Conservation (phyloP, 2,888 invertebrate genomes). For the Phyllotreta cruciferae region DNA sequence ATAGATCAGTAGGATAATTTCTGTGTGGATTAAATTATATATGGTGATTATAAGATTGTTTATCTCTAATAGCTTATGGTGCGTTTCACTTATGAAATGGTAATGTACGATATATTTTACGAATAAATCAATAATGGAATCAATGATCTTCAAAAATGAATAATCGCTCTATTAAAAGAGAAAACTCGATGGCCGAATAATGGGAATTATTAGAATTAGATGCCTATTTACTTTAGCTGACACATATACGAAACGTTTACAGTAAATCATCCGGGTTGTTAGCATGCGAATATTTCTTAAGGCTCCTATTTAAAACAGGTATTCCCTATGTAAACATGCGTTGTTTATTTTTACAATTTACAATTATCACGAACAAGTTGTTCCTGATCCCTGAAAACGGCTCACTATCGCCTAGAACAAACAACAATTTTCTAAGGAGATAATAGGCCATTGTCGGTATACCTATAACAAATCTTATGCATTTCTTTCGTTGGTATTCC, state of each 20-base stretch:
- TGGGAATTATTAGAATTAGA: no score
- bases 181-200: no score
- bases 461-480: not conserved
- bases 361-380: slow-evolving; percentile 20
- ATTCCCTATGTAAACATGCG: not conserved
- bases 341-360: slow-evolving; percentile 22
- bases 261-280: slow-evolving; percentile 6
- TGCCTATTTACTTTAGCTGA: no score
- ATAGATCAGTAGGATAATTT: slow-evolving; percentile 5
- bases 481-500: slow-evolving; percentile 3
- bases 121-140: no score
- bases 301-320: slow-evolving; percentile 7
- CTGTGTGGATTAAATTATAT: slow-evolving; percentile 2
- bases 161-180: no score
- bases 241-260: not conserved
- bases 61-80: no score
- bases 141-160: no score
- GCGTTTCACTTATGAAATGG: no score
- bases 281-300: not conserved
- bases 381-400: slow-evolving; percentile 15
- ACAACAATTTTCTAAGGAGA: slow-evolving; percentile 26
- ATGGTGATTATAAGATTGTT: no score
- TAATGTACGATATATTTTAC: no score
- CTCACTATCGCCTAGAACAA: slow-evolving; percentile 24
- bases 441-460: slow-evolving; percentile 21